These are phyloP conservation scores for Setipinna tenuifilis DNA, from an alignment of 2,797 vertebrate species.

Conservation along the genomic window DNA sequence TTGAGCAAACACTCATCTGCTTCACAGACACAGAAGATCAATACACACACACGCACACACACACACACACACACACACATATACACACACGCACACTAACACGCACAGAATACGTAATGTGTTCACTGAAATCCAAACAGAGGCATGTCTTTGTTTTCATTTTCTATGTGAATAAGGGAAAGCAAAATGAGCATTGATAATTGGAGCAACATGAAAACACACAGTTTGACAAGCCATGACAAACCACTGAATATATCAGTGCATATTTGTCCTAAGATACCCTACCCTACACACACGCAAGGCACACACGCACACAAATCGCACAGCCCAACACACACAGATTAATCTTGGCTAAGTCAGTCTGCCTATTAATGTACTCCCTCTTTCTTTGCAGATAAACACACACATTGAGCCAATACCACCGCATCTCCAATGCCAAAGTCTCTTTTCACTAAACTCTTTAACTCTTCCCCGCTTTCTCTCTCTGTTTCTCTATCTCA, in stretches of 20 bases:
- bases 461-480: no score
- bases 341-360: conserved; percentile 40
- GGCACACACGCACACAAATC: conserved; percentile 6
- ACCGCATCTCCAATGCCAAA: no score
- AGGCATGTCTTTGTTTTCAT: background rate
- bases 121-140: background rate
- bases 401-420: background rate
- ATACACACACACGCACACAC: conserved; percentile 18
- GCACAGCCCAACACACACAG: conserved; percentile 14
- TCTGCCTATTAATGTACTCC: conserved; percentile 33
- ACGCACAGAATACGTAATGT: background rate
- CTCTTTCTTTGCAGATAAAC: conserved; percentile 33
- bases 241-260: conserved; percentile 10
- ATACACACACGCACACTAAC: background rate
- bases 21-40: background rate
- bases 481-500: background rate
- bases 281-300: conserved; percentile 22
- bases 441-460: no score
- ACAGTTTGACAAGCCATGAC: background rate
- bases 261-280: conserved; percentile 5
- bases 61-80: conserved; percentile 15
- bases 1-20: background rate
- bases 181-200: conserved; percentile 68
- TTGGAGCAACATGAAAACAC: conserved; percentile 39
- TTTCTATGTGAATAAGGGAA: conserved; percentile 43